Evolutionary conservation across 1,140 invertebrate species (phyloP), one percentile per base, ranked within the genome.

Genomic region (Drosophila pachea): DNA sequence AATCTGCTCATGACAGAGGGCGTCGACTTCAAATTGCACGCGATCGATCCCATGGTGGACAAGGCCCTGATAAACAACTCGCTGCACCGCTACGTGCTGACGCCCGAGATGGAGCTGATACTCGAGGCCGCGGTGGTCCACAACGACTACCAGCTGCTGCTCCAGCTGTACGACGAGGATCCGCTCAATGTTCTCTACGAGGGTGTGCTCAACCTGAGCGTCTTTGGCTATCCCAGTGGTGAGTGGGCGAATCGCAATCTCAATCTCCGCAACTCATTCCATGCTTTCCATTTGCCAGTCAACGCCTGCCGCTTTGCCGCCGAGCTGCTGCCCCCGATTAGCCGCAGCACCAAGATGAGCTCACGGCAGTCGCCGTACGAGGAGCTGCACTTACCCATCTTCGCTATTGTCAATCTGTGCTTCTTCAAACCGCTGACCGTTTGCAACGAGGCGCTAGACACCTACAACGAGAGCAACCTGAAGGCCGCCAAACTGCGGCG

Each of bases 61-160:
- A 8, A 6, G 4, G 86, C 86, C 2, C 40, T 88, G 9, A 66
- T 88, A 5, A 81, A 75, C 22, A 88, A 88, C 59, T 88, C 87
- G 0, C 8, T 84, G 50, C 82, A 87, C 50, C 86, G 86, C 3
- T 88, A 71, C 12, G 73, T 88, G 0, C 33, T 88, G 0, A 81
- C 65, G n/a, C 47, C 60, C 7, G 52, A 71, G 0, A 75, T 88
- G 78, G 40, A 72, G 0, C 36, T 47, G 6, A 70, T 74, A 6
- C 65, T 88, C 2, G 86, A 88, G 48, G 12, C 68, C 1, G 59
- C 52, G 2, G 49, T 86, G 0, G 36, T 68, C 0, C 12, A 81
- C 14, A 55, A 73, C 32, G n/a, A 49, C 0, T 81, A 73, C 16
- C 77, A 77, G 6, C 4, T 86, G 33, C 6, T 77, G 4, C 54